A percentile compares a stretch with the other conserved stretches of the same genome.
phyloP scores from a whole-genome alignment of 2,888 invertebrate species.

The Apoderus coryli region DNA sequence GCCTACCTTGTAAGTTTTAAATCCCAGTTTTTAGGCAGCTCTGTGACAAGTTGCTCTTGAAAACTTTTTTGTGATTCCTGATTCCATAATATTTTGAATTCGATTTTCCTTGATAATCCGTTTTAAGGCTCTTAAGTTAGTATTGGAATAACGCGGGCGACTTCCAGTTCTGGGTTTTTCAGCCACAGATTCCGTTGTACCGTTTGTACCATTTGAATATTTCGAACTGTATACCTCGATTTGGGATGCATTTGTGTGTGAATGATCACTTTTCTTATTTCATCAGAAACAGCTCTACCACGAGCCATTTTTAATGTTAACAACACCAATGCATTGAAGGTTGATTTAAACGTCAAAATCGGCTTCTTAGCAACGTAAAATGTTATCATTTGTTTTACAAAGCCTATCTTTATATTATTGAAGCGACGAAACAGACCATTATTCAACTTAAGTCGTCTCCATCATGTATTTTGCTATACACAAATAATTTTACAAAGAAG shows the following conservation, averaged over 20 bases:
- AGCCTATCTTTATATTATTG: no score
- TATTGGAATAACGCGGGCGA: no score
- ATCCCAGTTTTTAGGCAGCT: slow-evolving; percentile 5
- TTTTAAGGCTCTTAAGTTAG: not conserved
- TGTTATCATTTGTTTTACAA: slow-evolving; percentile 1
- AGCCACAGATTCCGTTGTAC: not conserved
- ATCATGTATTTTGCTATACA: not conserved
- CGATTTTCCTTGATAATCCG: slow-evolving; percentile 1
- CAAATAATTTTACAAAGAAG: no score
- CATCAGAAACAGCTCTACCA: not conserved
- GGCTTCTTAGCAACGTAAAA: slow-evolving; percentile 3
- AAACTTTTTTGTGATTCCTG: not conserved
- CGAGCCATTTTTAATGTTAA: slow-evolving; percentile 1
- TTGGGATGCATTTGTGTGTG: no score
- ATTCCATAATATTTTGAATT: slow-evolving; percentile 1
- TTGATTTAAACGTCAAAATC: slow-evolving; percentile 5
- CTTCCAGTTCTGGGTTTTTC: no score
- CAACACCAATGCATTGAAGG: slow-evolving; percentile 5
- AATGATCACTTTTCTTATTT: slow-evolving; percentile 1
- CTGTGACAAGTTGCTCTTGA: slow-evolving; percentile 5
- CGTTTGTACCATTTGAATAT: slow-evolving; percentile 1
- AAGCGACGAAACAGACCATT: no score
- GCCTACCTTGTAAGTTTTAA: no score
- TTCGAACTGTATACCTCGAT: slow-evolving; percentile 4
- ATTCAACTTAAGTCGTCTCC: no score